These are phyloP conservation scores for Burhinus bistriatus DNA, from an alignment of 2,113 vertebrate species.

Conservation along the genomic window DNA sequence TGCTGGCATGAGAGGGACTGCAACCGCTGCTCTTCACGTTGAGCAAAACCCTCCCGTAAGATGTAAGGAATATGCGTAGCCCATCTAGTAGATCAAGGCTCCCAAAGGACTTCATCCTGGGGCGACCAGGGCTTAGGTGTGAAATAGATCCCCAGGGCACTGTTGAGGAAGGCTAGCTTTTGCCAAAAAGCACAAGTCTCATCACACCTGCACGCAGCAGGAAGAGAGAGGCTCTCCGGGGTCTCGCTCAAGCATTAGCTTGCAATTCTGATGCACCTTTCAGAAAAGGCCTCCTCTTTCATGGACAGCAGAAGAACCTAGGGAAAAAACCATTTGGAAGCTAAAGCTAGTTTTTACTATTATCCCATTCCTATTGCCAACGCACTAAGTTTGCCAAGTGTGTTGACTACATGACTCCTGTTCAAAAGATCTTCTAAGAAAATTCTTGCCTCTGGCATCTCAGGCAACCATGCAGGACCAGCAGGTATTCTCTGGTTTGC, in stretches of 20 bases:
- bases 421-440: background rate
- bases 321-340: background rate
- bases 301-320: background rate
- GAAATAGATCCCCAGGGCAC: background rate
- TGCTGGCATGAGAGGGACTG: background rate
- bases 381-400: background rate
- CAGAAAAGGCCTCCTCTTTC: background rate
- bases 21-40: background rate
- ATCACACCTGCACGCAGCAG: rapidly evolving
- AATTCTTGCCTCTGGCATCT: background rate
- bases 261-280: background rate
- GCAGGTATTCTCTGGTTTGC: background rate
- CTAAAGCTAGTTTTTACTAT: background rate
- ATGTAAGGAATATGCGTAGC: background rate
- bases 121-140: background rate
- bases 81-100: background rate
- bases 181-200: background rate
- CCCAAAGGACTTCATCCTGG: background rate
- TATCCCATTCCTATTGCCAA: background rate
- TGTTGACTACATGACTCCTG: background rate
- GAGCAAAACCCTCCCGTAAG: background rate
- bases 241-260: background rate
- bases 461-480: background rate
- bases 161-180: background rate
- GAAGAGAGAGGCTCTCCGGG: rapidly evolving